Conservation (phyloP, 2,113 vertebrate species). For the Ictalurus furcatus region DNA sequence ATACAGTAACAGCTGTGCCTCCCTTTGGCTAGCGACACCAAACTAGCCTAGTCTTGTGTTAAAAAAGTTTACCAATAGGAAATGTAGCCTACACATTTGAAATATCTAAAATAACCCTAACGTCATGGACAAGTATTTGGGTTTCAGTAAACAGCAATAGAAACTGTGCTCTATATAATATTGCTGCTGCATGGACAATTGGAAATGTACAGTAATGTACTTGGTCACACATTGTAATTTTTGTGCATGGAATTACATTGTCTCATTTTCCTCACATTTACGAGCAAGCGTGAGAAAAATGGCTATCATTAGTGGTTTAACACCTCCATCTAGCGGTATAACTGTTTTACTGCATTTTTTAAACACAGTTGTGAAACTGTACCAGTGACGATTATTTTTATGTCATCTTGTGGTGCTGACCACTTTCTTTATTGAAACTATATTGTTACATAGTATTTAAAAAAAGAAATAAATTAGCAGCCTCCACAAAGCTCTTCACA, state of each 20-base stretch:
- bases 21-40: too few relatives aligned
- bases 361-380: neutral
- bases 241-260: neutral
- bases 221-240: neutral
- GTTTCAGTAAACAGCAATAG: neutral
- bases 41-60: too few relatives aligned
- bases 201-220: neutral
- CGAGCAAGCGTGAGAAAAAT: neutral
- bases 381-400: neutral
- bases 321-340: neutral
- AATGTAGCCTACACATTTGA: neutral
- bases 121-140: neutral
- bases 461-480: too few relatives aligned
- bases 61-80: too few relatives aligned
- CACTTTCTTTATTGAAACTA: neutral
- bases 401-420: neutral
- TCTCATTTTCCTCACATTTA: neutral
- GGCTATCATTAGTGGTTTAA: neutral
- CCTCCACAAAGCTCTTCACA: too few relatives aligned
- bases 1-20: too few relatives aligned
- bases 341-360: neutral
- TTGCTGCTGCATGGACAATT: neutral
- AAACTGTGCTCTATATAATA: neutral
- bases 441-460: too few relatives aligned
- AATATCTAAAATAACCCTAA: neutral